Evolutionary conservation across 2,113 vertebrate genomes (phyloP), one percentile per base, ranked within the genome.

Genomic region (Apaloderma vittatum): DNA sequence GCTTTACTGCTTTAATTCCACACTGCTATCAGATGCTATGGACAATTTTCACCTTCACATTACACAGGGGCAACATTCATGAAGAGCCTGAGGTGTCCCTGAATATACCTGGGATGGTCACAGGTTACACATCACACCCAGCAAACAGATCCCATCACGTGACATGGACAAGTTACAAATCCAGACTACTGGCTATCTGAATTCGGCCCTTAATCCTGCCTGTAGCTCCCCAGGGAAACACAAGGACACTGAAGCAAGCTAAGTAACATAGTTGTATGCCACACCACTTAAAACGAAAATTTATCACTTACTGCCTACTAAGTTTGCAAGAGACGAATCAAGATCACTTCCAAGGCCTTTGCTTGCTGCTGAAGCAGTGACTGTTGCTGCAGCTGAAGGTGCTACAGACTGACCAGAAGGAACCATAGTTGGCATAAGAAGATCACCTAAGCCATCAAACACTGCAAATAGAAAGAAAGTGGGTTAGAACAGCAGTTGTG

Each of bases 391-490:
- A 57, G 97, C 77, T 37, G 98, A 89, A 74, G 98, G 93, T 90
- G 98, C 89, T 84, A 96, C 96, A 83, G 99, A 98, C 32, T 99
- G 99, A 93, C 99, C 99, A 90, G 99, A 97, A 70, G 99, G 99
- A 43, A 98, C 99, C 98, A 99, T 97, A 14, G 99, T 98, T 46
- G 99, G 99, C 98, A 99, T 99, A 94, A 99, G 98, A 97, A 99
- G 98, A 96, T 99, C 99, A 80, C 99, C 99, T 99, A 99, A 98
- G 96, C 99, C 99, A 97, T 98, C 99, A 97, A 99, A 99, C 97
- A 99, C 99, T 99, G 92, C 58, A 98, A 98, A 86, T 68, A 68
- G 97, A 97, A 96, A 46, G 11, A 91, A 81, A 88, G 32, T 3
- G 16, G 48, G 80, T 95, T 72, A 93, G 70, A 78, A 91, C 5